These are phyloP conservation scores for Momotus momota DNA, from an alignment of 2,797 vertebrate species.

Conservation along the genomic window DNA sequence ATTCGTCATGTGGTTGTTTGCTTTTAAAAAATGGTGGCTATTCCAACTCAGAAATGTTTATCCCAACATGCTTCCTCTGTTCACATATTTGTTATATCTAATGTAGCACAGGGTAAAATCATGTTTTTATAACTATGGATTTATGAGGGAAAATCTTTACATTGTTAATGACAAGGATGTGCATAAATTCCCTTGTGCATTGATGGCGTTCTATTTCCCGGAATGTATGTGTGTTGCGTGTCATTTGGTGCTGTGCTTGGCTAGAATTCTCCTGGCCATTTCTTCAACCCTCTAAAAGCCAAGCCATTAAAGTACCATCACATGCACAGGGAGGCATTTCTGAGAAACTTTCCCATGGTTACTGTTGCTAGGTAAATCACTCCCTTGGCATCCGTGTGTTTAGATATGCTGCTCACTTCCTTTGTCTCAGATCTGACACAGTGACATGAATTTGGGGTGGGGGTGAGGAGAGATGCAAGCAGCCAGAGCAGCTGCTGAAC, in stretches of 20 bases:
- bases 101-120: not conserved
- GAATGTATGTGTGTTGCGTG: not conserved
- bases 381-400: conserved; percentile 50
- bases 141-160: not conserved
- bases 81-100: not conserved
- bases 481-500: not conserved
- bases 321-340: not conserved
- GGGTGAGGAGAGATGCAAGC: not conserved
- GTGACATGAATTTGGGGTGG: not conserved
- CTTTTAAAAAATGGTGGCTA: not conserved
- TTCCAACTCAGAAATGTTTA: not conserved
- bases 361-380: conserved; percentile 74
- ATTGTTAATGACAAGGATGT: not conserved
- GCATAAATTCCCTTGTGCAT: not conserved
- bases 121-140: not conserved
- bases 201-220: not conserved
- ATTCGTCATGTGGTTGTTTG: not conserved
- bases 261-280: not conserved
- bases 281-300: not conserved
- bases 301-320: conserved; percentile 21
- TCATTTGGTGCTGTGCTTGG: not conserved
- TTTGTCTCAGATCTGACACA: conserved; percentile 44
- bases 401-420: conserved; percentile 42
- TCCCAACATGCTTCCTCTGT: not conserved
- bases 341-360: conserved; percentile 56